phyloP scores from a whole-genome alignment of 2,888 invertebrate genomes.

The Tortricodes alternella region DNA sequence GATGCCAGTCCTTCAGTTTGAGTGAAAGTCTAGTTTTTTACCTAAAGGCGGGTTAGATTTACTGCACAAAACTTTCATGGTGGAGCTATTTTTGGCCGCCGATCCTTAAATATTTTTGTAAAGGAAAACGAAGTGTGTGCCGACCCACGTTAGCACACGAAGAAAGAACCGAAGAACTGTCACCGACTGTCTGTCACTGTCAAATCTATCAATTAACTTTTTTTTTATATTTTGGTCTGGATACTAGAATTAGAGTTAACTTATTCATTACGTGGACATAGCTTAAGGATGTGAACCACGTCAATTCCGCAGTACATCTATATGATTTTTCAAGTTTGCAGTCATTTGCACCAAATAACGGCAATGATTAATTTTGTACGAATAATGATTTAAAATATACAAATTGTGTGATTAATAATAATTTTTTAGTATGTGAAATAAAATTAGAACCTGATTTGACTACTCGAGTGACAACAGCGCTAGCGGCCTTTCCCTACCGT shows the following conservation, averaged over 20 bases:
- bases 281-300: too few relatives aligned
- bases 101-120: constrained; percentile 24
- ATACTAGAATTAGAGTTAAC: neutral
- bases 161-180: constrained; percentile 37
- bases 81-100: constrained; percentile 32
- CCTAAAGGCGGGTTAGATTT: constrained; percentile 79
- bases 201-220: neutral
- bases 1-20: constrained; percentile 40
- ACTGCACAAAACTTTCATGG: constrained; percentile 72
- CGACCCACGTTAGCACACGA: constrained; percentile 41
- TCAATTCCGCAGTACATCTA: too few relatives aligned
- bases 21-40: constrained; percentile 48
- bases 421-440: too few relatives aligned
- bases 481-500: too few relatives aligned
- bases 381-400: too few relatives aligned
- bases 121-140: constrained; percentile 35
- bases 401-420: too few relatives aligned
- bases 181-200: constrained; percentile 7
- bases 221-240: neutral
- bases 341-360: too few relatives aligned
- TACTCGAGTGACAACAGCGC: too few relatives aligned
- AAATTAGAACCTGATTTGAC: too few relatives aligned
- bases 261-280: too few relatives aligned
- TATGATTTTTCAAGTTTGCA: too few relatives aligned
- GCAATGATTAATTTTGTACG: too few relatives aligned